Evolutionary conservation across 1,140 invertebrate genomes (phyloP), one percentile per base, ranked within the genome.

Genomic region (Drosophila funebris): DNA sequence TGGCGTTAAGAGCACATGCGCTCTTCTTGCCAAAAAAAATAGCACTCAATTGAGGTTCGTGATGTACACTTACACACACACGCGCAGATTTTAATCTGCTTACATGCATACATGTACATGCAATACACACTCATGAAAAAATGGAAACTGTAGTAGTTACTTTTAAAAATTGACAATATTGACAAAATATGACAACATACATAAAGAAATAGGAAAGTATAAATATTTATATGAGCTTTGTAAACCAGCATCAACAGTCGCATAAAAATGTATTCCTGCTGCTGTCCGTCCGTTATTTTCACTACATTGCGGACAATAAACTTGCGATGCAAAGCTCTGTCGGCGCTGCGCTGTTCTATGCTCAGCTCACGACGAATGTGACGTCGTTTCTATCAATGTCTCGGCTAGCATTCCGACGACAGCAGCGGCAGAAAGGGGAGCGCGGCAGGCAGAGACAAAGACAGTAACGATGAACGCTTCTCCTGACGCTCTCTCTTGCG

Each of bases 381-480:
- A 78, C 76, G 76, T 76, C 68, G 73, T 50, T 69, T 41, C 44
- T 77, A 57, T 37, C 58, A 46, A 11, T 9, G 20, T 46, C 67
- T 54, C 57, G 62, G 58, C 71, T 75, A 68, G 71, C 60, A 62
- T 54, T 53, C 29, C 60, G 43, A 46, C 43, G 16, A 14, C 4
- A 18, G 41, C 11, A n/a, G 9, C n/a, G n/a, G 36, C 0, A 39
- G n/a, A n/a, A 39, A 11, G 5, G 16, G 39, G 39, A 41, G 14
- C 14, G 16, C 16, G 16, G 18, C 14, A 41, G 22, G 33, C 33
- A 37, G 52, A 24, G 52, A 54, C 52, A 54, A 39, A 39, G 52
- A 39, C 52, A 37, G 18, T 16, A 39, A 39, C 29, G 43, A 16
- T 9, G 39, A 2, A 8, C 8, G 13, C 31, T 44, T 46, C 24